Conservation (phyloP, 1,140 invertebrate genomes). For the Daktulosphaira vitifoliae region DNA sequence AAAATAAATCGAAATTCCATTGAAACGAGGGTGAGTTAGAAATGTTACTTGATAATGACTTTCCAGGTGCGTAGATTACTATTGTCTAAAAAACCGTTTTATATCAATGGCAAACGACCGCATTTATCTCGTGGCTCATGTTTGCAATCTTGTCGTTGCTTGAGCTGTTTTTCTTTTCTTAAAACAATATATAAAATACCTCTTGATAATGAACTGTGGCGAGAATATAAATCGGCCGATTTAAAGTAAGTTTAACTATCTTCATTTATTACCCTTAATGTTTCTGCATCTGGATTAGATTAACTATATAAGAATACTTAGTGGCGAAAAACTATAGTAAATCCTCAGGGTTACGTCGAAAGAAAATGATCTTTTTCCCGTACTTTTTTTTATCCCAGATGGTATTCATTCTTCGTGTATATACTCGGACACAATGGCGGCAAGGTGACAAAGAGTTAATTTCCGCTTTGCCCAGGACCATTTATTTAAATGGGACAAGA, state of each 20-base stretch:
- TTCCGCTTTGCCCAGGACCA: constrained; percentile 28
- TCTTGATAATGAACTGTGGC: constrained; percentile 28
- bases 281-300: constrained; percentile 31
- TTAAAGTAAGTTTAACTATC: constrained; percentile 32
- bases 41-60: no score
- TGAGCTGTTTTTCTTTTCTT: constrained; percentile 13
- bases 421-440: constrained; percentile 15
- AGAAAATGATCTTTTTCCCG: constrained; percentile 13
- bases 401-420: neutral
- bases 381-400: neutral
- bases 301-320: constrained; percentile 18
- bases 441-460: constrained; percentile 33
- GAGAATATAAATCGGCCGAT: constrained; percentile 32
- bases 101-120: constrained; percentile 4
- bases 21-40: no score
- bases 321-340: constrained; percentile 2
- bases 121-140: constrained; percentile 14
- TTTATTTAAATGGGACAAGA: constrained; percentile 34
- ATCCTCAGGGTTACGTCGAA: constrained; percentile 25
- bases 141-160: constrained; percentile 15
- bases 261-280: constrained; percentile 34
- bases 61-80: neutral
- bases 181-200: constrained; percentile 32
- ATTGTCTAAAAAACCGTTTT: constrained; percentile 10
- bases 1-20: no score